Base-by-base conservation (phyloP, 2,113 vertebrate genomes). In the Shinisaurus crocodilurus region DNA sequence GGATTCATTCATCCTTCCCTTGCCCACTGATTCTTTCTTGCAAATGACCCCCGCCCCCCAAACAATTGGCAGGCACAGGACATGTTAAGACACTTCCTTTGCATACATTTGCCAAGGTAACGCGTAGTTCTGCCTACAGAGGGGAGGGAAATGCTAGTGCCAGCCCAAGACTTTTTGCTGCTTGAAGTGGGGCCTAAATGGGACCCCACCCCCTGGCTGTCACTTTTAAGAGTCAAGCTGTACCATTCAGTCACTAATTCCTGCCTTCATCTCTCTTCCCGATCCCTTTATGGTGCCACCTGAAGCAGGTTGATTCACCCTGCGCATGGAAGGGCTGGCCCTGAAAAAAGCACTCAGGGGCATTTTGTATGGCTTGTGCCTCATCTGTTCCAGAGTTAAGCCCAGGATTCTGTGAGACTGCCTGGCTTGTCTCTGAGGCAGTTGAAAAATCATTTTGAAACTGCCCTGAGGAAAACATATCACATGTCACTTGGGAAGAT, bases 381-480 rank as follows among this genome's bases (percentile, higher is more conserved):
- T 50, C 65, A 0, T 8, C 0, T 0, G 20, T 37, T 54, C 77
- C 85, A 76, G 63, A 27, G 57, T 91, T 93, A 85, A 70, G 45
- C 43, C 87, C 29, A 57, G 18, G n/a, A 29, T 67, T 16, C n/a
- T 50, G 77, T 40, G 65, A 70, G 45, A 15, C 63, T n/a, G 9
- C 48, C 65, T 70, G 27, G 7, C n/a, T 70, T 48, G n/a, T 37
- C 79, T 69, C 65, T 70, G 29, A 81, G 65, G 77, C 60, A 18
- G 45, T 10, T 70, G 16, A 82, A 74, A 57, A 86, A 74, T 86
- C 32, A 27, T 37, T 74, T 6, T 29, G 40, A 86, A 82, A 60
- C 48, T 89, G 88, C 80, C n/a, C 50, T 45, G 25, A 89, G 48
- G 79, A 74, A 89, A 82, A 82, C 65, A 81, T 82, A 32, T 57